Conservation (phyloP, 2,888 invertebrate genomes). For the Mystacides longicornis region DNA sequence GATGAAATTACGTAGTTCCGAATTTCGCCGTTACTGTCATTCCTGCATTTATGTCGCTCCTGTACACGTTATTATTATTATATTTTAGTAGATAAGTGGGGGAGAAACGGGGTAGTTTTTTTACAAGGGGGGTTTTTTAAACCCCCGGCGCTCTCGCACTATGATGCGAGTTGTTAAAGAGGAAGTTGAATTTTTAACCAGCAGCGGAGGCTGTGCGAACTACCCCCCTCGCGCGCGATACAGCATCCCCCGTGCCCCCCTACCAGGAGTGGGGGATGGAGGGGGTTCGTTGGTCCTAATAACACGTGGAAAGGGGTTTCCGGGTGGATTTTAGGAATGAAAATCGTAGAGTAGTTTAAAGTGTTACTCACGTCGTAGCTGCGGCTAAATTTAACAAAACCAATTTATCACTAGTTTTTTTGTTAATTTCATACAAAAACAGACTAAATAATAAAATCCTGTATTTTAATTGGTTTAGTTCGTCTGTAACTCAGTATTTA, state of each 20-base stretch:
- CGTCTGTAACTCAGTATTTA: too few relatives aligned
- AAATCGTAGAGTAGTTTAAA: conserved; percentile 18
- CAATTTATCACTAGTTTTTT: too few relatives aligned
- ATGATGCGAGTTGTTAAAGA: conserved; percentile 6
- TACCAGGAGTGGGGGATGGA: not conserved
- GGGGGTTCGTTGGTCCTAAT: conserved; percentile 6
- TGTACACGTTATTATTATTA: too few relatives aligned
- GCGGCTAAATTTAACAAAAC: not conserved
- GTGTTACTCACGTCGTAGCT: not conserved
- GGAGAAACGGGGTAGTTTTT: conserved; percentile 24
- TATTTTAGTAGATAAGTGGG: too few relatives aligned
- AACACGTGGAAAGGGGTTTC: conserved; percentile 8
- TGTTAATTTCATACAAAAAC: too few relatives aligned
- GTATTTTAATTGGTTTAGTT: too few relatives aligned
- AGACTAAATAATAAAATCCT: too few relatives aligned
- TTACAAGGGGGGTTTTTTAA: conserved; percentile 24
- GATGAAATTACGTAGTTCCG: too few relatives aligned
- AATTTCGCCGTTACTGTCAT: too few relatives aligned
- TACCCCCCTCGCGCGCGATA: conserved; percentile 1
- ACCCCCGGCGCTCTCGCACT: conserved; percentile 14
- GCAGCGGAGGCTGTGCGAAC: conserved; percentile 3
- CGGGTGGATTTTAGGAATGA: conserved; percentile 17
- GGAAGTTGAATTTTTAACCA: not conserved
- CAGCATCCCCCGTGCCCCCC: not conserved
- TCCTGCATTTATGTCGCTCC: too few relatives aligned